Evolutionary conservation across 64 coral and sea anemone genomes (phyloP).

Genomic region (Montipora efflorescens): DNA sequence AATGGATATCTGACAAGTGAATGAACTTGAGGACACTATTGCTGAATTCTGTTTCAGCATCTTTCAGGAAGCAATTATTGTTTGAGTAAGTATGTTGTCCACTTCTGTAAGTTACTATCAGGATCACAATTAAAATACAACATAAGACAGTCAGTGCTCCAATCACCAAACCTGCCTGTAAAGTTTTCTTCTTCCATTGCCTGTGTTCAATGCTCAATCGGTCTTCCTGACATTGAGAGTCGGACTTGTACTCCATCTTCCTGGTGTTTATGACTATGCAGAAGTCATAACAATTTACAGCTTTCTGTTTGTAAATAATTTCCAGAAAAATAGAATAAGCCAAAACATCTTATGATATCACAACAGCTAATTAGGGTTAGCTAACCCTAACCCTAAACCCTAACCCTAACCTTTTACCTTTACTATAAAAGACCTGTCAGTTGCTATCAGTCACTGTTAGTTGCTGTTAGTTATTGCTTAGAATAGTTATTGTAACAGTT

Average conservation of each 20-base stretch:
- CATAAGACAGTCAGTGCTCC: slow-evolving; percentile 56
- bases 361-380: too few relatives aligned
- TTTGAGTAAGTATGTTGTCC: slow-evolving; percentile 17
- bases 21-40: slow-evolving; percentile 68
- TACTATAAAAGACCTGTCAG: too few relatives aligned
- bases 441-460: too few relatives aligned
- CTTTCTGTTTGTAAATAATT: background rate
- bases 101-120: slow-evolving; percentile 78
- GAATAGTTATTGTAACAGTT: too few relatives aligned
- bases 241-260: background rate
- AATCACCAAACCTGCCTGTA: slow-evolving; percentile 52
- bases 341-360: too few relatives aligned
- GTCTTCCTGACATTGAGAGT: background rate
- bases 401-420: too few relatives aligned
- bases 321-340: background rate
- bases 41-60: background rate
- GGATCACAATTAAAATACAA: slow-evolving; percentile 61
- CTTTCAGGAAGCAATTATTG: background rate
- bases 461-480: too few relatives aligned
- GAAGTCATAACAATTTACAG: background rate
- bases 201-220: background rate
- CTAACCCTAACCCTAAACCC: too few relatives aligned
- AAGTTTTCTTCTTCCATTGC: slow-evolving; percentile 80
- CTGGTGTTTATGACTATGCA: background rate
- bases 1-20: slow-evolving; percentile 79